These are phyloP conservation scores for Sebastes variabilis DNA, from an alignment of 2,797 vertebrate genomes.

Conservation along the genomic window DNA sequence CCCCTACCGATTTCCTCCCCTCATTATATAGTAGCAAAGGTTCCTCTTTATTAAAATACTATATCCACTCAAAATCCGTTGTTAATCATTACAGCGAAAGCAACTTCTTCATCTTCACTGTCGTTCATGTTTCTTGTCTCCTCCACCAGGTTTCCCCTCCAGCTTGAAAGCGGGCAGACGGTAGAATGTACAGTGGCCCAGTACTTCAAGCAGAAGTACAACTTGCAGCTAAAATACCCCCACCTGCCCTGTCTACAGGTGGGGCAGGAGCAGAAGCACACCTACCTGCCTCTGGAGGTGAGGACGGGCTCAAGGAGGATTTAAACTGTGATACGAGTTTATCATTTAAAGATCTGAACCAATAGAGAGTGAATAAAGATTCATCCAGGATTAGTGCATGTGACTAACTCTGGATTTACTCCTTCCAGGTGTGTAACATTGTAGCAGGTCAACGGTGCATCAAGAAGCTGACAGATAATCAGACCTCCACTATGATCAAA, in stretches of 20 bases:
- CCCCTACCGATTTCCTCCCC: no score
- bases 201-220: conserved; percentile 99
- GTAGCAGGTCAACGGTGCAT: conserved; percentile 98
- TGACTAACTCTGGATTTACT: not conserved
- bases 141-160: conserved; percentile 91
- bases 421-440: conserved; percentile 94
- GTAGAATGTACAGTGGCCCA: conserved; percentile 99
- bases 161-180: conserved; percentile 98
- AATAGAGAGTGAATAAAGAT: not conserved
- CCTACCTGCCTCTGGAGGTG: conserved; percentile 98
- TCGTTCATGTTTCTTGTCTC: not conserved
- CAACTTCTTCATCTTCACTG: not conserved
- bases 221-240: conserved; percentile 98
- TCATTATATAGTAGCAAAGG: not conserved
- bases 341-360: not conserved
- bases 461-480: conserved; percentile 99
- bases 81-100: not conserved
- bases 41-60: no score
- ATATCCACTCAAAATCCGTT: not conserved
- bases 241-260: conserved; percentile 98
- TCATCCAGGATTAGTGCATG: not conserved
- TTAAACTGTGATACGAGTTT: not conserved
- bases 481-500: conserved; percentile 99
- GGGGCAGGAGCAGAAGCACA: conserved; percentile 99
- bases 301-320: conserved; percentile 53